phyloP scores from a whole-genome alignment of 2,113 vertebrate species.

The Lepus europaeus region DNA sequence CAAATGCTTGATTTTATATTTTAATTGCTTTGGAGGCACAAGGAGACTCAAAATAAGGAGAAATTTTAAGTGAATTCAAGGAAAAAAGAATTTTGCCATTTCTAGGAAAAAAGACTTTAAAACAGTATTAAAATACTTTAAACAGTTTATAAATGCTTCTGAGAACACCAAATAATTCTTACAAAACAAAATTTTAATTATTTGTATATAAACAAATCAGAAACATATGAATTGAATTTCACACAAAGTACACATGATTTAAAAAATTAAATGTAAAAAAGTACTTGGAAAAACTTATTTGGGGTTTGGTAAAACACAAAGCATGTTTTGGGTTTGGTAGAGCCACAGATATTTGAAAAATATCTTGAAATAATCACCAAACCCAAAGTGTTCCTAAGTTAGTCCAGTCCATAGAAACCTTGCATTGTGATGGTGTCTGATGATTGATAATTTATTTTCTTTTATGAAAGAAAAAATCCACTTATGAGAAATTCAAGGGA shows the following conservation, averaged over 20 bases:
- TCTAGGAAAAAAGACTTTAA: conserved; percentile 57
- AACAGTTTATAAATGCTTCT: conserved; percentile 48
- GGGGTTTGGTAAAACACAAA: conserved; percentile 62
- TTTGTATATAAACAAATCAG: conserved; percentile 56
- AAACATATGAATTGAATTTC: conserved; percentile 66
- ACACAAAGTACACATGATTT: conserved; percentile 61
- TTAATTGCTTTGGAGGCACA: conserved; percentile 16
- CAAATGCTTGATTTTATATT: background rate
- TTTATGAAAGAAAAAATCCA: conserved; percentile 48
- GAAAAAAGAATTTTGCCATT: background rate
- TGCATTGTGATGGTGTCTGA: conserved; percentile 49
- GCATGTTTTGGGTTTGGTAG: conserved; percentile 56
- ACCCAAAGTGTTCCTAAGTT: conserved; percentile 36
- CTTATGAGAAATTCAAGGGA: conserved; percentile 46
- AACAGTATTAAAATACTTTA: conserved; percentile 32
- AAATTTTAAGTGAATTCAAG: conserved; percentile 49
- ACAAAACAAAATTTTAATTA: conserved; percentile 65
- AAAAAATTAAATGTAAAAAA: conserved; percentile 67
- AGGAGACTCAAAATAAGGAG: background rate
- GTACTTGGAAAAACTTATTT: conserved; percentile 63
- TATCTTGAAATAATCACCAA: conserved; percentile 69
- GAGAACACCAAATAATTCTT: conserved; percentile 38
- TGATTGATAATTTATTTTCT: conserved; percentile 63
- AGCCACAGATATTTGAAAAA: conserved; percentile 66
- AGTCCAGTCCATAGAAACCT: conserved; percentile 24